phyloP scores from a whole-genome alignment of 2,888 invertebrate species.

The Schizotus pectinicornis region DNA sequence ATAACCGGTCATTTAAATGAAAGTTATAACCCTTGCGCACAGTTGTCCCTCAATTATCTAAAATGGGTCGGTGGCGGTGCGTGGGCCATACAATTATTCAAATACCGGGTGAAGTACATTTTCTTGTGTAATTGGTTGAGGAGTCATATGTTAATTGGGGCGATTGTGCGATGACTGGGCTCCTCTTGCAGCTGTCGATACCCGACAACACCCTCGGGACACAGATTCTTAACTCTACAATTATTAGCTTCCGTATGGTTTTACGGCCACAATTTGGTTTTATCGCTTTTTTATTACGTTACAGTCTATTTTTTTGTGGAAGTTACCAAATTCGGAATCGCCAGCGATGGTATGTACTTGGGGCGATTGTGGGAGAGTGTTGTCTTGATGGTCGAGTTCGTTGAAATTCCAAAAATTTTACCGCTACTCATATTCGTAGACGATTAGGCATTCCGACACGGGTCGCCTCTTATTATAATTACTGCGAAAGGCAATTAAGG shows the following conservation, averaged over 20 bases:
- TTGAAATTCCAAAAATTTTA: too few species aligned
- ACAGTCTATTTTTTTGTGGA: background rate
- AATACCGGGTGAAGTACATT: constrained; percentile 41
- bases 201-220: constrained; percentile 25
- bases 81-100: constrained; percentile 47
- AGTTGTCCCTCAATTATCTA: constrained; percentile 22
- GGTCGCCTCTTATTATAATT: too few species aligned
- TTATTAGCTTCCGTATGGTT: constrained; percentile 25
- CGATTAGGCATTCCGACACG: too few species aligned
- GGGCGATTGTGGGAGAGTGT: too few species aligned
- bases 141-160: constrained; percentile 49
- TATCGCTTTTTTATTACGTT: constrained; percentile 13
- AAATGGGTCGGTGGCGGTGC: constrained; percentile 27
- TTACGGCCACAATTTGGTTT: constrained; percentile 14
- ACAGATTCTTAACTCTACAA: constrained; percentile 32
- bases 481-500: too few species aligned
- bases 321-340: too few species aligned
- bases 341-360: too few species aligned
- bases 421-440: too few species aligned
- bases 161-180: constrained; percentile 38
- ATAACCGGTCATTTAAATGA: constrained; percentile 9
- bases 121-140: constrained; percentile 39
- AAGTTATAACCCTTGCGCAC: constrained; percentile 21
- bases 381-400: too few species aligned
- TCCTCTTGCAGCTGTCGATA: constrained; percentile 34